These are phyloP conservation scores for Muschampia plurimacula DNA, from an alignment of 2,888 invertebrate species.

Conservation along the genomic window DNA sequence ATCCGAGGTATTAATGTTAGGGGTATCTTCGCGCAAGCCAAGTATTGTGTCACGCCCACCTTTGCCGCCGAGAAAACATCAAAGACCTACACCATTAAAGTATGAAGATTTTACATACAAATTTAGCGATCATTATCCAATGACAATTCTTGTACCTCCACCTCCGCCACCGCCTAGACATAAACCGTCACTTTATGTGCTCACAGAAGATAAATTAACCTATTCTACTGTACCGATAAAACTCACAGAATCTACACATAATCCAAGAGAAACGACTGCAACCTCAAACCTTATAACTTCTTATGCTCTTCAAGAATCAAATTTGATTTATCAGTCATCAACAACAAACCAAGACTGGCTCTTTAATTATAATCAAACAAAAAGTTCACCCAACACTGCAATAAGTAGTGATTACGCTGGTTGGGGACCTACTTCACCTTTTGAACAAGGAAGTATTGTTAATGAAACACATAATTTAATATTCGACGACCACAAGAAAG, in stretches of 20 bases:
- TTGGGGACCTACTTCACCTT: constrained; percentile 79
- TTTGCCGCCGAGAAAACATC: constrained; percentile 56
- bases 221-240: constrained; percentile 53
- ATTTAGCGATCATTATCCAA: constrained; percentile 84
- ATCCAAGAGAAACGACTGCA: constrained; percentile 58
- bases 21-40: constrained; percentile 89
- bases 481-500: constrained; percentile 56
- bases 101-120: constrained; percentile 84
- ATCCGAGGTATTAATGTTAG: constrained; percentile 89
- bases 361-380: constrained; percentile 61
- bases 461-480: constrained; percentile 78
- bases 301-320: constrained; percentile 86
- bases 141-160: constrained; percentile 90
- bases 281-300: constrained; percentile 61
- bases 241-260: constrained; percentile 53
- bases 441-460: constrained; percentile 58
- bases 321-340: constrained; percentile 88
- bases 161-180: constrained; percentile 84
- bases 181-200: constrained; percentile 65
- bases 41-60: constrained; percentile 82
- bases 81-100: constrained; percentile 65
- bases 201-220: constrained; percentile 60
- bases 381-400: constrained; percentile 57
- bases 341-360: constrained; percentile 81
- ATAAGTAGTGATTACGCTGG: constrained; percentile 80